Percentiles rank a stretch among this genome's conserved stretches.
Conservation (phyloP, 2,113 vertebrate genomes). For the Thinocorus orbignyianus region DNA sequence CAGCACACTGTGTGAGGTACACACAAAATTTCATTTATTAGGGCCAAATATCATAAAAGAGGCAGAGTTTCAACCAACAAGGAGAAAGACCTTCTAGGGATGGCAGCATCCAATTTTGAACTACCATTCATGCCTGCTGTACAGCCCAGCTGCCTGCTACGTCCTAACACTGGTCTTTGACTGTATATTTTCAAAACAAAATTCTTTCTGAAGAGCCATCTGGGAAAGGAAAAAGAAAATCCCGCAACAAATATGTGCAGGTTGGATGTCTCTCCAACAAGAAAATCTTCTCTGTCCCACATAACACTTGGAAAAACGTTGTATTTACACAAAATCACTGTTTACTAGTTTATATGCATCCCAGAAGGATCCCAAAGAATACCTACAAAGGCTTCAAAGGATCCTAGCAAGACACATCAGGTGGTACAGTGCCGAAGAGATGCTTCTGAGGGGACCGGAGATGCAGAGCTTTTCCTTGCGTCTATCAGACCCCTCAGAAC, state of each 20-base stretch:
- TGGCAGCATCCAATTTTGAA: background rate
- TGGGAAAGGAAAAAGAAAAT: background rate
- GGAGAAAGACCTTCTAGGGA: background rate
- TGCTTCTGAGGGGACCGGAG: background rate
- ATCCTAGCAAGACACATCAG: background rate
- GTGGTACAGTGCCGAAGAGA: background rate
- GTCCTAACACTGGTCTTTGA: background rate
- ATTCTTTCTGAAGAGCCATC: background rate
- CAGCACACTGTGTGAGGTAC: background rate
- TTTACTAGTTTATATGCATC: slow-evolving; percentile 3
- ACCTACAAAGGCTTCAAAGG: slow-evolving; percentile 27
- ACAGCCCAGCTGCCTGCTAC: background rate
- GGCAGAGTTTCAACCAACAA: background rate
- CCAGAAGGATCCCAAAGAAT: background rate
- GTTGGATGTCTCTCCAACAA: background rate
- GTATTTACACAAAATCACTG: background rate
- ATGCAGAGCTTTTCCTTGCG: background rate
- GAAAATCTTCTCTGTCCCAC: background rate
- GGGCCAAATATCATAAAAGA: background rate
- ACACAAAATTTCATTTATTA: background rate
- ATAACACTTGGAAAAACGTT: background rate
- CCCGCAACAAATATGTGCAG: background rate
- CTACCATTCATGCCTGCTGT: background rate
- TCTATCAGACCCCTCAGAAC: background rate
- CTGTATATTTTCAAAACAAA: background rate